These are phyloP conservation scores for Sebastes iracundus DNA, from an alignment of 2,797 vertebrate genomes.

Conservation along the genomic window DNA sequence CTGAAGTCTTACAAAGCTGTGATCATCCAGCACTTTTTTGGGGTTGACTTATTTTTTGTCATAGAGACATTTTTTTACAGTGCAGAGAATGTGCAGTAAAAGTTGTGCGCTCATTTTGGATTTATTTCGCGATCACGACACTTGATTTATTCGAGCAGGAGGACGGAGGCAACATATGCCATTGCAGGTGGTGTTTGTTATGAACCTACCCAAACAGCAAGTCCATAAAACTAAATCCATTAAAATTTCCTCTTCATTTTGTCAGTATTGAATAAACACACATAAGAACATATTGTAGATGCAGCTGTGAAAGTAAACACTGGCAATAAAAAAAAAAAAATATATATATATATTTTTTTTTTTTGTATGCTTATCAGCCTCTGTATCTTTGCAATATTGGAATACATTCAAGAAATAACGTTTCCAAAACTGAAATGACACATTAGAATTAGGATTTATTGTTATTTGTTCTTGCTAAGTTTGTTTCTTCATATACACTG, in stretches of 20 bases:
- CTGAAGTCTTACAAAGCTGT: background rate
- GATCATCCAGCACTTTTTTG: background rate
- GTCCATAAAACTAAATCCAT: conserved; percentile 54
- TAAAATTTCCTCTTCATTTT: conserved; percentile 24
- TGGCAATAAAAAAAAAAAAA: background rate
- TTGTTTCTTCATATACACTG: background rate
- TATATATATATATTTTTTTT: background rate
- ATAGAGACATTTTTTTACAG: background rate
- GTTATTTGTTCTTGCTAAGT: background rate
- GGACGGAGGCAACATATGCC: conserved; percentile 44
- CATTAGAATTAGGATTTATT: background rate
- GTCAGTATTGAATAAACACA: conserved; percentile 8
- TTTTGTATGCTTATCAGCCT: background rate
- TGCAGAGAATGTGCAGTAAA: conserved; percentile 9
- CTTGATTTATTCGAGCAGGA: conserved; percentile 36
- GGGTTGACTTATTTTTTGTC: background rate
- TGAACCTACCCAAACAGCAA: conserved; percentile 31
- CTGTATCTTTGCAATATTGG: background rate
- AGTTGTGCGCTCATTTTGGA: conserved; percentile 6
- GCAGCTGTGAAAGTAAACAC: conserved; percentile 27
- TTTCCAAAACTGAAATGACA: background rate
- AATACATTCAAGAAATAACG: background rate
- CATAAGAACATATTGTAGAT: conserved; percentile 13
- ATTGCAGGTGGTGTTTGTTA: conserved; percentile 63
- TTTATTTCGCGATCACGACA: conserved; percentile 23